Evolutionary conservation across 2,888 invertebrate species (phyloP).

Genomic region (Zhuqinia jingwanae): DNA sequence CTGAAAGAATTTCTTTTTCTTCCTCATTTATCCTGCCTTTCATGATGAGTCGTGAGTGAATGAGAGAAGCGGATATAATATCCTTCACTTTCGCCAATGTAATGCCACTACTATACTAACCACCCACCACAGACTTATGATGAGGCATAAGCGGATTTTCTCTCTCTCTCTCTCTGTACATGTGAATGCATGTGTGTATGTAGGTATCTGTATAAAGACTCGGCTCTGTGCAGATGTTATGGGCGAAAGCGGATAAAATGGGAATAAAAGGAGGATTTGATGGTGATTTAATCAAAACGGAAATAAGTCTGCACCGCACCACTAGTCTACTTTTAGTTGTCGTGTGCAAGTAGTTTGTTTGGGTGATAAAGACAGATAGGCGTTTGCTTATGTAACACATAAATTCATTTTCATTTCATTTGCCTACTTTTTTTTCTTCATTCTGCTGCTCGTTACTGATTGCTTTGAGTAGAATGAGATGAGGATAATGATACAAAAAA

Average conservation of each 20-base stretch:
- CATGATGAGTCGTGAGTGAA: neutral
- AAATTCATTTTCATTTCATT: neutral
- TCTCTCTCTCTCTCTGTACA: too few relatives aligned
- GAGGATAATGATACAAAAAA: too few relatives aligned
- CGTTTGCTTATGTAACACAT: neutral
- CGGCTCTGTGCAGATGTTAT: neutral
- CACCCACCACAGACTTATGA: too few relatives aligned
- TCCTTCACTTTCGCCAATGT: neutral
- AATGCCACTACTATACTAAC: neutral
- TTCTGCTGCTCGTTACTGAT: too few relatives aligned
- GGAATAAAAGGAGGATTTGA: slow-evolving; percentile 44
- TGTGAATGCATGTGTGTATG: neutral
- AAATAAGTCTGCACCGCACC: too few relatives aligned
- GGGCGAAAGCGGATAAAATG: slow-evolving; percentile 39
- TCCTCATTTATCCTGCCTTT: neutral
- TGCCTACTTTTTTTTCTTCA: neutral
- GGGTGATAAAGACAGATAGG: neutral
- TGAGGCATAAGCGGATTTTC: too few relatives aligned
- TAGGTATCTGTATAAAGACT: too few relatives aligned
- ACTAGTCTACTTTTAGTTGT: slow-evolving; percentile 30
- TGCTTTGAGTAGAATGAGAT: too few relatives aligned
- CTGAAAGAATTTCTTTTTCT: slow-evolving; percentile 26
- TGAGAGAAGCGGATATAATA: neutral
- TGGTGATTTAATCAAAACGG: slow-evolving; percentile 53
- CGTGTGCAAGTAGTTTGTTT: neutral